Base-by-base conservation (phyloP, 37 sponge, comb jelly and placozoan genomes). In the Aphrocallistes beatrix region DNA sequence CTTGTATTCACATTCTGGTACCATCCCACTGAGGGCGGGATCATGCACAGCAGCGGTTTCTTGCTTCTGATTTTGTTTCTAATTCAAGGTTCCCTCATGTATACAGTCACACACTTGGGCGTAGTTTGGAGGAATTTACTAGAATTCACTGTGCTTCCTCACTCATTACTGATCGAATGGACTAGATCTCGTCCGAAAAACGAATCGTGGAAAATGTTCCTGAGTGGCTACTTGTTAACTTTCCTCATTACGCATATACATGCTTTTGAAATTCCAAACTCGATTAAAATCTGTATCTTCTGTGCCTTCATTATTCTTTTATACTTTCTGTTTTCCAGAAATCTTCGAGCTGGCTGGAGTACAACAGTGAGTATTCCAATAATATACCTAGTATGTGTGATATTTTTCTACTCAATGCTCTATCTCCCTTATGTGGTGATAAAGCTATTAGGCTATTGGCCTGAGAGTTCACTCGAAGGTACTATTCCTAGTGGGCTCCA, bases 1-100 rank as follows among this genome's bases (percentile, higher is more conserved):
- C 10, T 60, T 6, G 75, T 60, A 60, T 60, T 60, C 75, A 60
- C 75, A 19, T 60, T 60, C 75, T 60, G 75, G 75, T 60, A 60
- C 75, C 75, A 60, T 13, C 75, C 75, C 3, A 60, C n/a, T 19
- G 75, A 60, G n/a, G 75, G 75, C 8, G 75, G 75, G n/a, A 6
- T 3, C 6, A 19, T 25, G 10, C 75, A 60, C 34, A 19, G 10
- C 17, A 19, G 28, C 8, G 75, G 75, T 21, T 60, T 60, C 25
- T 28, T 60, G 28, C 21, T 30, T 60, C 8, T 60, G 32, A 8
- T 60, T 30, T 60, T 19, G 10, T 25, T 60, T 32, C n/a, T 60
- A 19, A 60, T 60, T 32, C 75, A 60, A 28, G 75, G 75, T 32
- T 60, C 28, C 34, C n/a, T 60, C 6, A 25, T 60, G 34, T 60